Evolutionary conservation across 2,113 vertebrate species (phyloP).

Genomic region (Dasypus novemcinctus): DNA sequence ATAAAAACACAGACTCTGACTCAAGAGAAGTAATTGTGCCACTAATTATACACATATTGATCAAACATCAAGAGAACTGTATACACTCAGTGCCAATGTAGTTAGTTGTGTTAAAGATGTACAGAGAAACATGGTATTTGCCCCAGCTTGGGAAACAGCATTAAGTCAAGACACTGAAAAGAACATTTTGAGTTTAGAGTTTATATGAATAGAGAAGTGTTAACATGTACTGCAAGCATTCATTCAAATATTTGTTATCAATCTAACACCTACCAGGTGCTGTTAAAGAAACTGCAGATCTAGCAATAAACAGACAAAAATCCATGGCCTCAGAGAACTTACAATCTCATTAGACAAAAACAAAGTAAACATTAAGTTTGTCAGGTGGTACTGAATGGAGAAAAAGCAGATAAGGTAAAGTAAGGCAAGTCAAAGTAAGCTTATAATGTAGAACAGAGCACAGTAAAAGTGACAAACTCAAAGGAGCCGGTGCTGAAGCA

Average conservation of each 20-base stretch:
- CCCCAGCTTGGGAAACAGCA: neutral
- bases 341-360: conserved; percentile 1
- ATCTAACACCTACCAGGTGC: neutral
- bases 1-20: neutral
- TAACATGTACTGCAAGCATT: neutral
- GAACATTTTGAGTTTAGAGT: neutral
- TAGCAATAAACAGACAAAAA: conserved; percentile 19
- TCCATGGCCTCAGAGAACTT: neutral
- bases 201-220: neutral
- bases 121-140: neutral
- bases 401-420: neutral
- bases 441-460: no score
- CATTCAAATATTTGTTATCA: neutral
- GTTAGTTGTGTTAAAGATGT: neutral
- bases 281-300: neutral
- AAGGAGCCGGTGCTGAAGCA: neutral
- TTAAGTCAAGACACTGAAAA: neutral
- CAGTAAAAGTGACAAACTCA: neutral
- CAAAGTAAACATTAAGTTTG: neutral
- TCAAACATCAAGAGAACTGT: neutral
- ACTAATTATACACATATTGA: neutral
- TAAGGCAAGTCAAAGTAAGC: neutral
- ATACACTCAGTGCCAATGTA: neutral
- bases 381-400: neutral
- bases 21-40: neutral